A percentile compares a stretch with the other conserved stretches of the same genome.
Conservation (phyloP, 2,113 vertebrate genomes). For the Nematolebias whitei region DNA sequence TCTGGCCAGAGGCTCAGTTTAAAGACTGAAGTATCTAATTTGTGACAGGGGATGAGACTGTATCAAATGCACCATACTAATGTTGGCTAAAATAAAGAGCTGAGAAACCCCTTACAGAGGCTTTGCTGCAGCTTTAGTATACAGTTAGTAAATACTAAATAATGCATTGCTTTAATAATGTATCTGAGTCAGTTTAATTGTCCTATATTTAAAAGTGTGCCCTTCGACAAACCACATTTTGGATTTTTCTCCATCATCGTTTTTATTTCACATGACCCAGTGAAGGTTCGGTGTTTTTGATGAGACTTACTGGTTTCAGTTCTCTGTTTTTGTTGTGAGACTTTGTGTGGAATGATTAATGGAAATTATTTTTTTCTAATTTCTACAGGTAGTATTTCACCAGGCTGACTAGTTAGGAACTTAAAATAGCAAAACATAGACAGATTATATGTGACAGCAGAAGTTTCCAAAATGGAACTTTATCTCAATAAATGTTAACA, state of each 20-base stretch:
- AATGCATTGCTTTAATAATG: constrained; percentile 61
- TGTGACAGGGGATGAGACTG: not conserved
- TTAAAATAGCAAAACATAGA: no score
- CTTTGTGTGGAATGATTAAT: no score
- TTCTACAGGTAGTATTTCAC: no score
- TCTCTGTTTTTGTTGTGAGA: no score
- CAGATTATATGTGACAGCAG: no score
- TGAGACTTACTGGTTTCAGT: not conserved
- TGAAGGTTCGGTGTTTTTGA: no score
- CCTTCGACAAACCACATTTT: not conserved
- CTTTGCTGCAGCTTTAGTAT: constrained; percentile 19
- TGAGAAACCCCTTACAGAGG: constrained; percentile 19
- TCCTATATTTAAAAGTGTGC: not conserved
- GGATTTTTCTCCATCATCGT: no score
- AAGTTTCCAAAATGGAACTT: no score
- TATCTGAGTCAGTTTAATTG: constrained; percentile 32
- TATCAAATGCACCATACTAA: not conserved
- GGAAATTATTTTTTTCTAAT: no score
- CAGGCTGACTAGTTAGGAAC: no score
- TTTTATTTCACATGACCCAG: no score
- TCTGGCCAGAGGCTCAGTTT: constrained; percentile 22
- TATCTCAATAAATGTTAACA: no score
- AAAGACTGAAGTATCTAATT: constrained; percentile 15
- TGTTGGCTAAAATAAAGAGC: constrained; percentile 13
- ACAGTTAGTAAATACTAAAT: constrained; percentile 64